Conservation (phyloP, 2,888 invertebrate species). For the Scotopteryx bipunctaria region DNA sequence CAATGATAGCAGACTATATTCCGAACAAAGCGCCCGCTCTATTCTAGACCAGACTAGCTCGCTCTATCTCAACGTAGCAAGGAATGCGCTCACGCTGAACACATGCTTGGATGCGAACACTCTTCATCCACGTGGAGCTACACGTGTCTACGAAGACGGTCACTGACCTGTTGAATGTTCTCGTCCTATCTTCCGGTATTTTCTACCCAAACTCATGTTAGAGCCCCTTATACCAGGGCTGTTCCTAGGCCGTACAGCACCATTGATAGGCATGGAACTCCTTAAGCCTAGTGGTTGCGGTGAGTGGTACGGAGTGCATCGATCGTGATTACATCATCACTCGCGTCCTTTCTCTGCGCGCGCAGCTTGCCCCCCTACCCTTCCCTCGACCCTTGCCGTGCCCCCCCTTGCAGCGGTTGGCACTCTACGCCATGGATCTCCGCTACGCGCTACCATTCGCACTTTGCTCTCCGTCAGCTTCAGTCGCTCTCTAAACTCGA, state of each 20-base stretch:
- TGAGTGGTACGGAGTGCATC: slow-evolving; percentile 69
- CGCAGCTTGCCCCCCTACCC: slow-evolving; percentile 61
- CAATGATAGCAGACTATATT: slow-evolving; percentile 34
- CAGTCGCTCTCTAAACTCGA: slow-evolving; percentile 55
- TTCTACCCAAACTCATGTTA: slow-evolving; percentile 4
- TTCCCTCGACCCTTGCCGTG: slow-evolving; percentile 48
- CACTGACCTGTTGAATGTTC: slow-evolving; percentile 55
- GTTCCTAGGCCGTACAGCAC: slow-evolving; percentile 16
- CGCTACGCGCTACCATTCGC: slow-evolving; percentile 73
- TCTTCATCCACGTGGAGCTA: slow-evolving; percentile 53
- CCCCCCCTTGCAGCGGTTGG: slow-evolving; percentile 58
- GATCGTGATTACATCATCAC: slow-evolving; percentile 82
- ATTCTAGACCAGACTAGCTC: slow-evolving; percentile 42
- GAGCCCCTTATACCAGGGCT: background rate
- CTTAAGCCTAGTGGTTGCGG: slow-evolving; percentile 52
- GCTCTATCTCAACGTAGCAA: slow-evolving; percentile 30
- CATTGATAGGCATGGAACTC: slow-evolving; percentile 29
- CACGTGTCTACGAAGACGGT: slow-evolving; percentile 59
- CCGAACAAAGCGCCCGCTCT: slow-evolving; percentile 4
- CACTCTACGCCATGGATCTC: slow-evolving; percentile 62
- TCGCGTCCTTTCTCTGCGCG: slow-evolving; percentile 81
- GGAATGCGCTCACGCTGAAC: slow-evolving; percentile 39
- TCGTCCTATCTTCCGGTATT: slow-evolving; percentile 17
- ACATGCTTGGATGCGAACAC: slow-evolving; percentile 31
- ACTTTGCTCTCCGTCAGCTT: slow-evolving; percentile 63